Percentiles rank a stretch among this genome's conserved stretches.
Evolutionary conservation across 2,113 vertebrate species (phyloP).

Genomic region (Neotragus pygmaeus): DNA sequence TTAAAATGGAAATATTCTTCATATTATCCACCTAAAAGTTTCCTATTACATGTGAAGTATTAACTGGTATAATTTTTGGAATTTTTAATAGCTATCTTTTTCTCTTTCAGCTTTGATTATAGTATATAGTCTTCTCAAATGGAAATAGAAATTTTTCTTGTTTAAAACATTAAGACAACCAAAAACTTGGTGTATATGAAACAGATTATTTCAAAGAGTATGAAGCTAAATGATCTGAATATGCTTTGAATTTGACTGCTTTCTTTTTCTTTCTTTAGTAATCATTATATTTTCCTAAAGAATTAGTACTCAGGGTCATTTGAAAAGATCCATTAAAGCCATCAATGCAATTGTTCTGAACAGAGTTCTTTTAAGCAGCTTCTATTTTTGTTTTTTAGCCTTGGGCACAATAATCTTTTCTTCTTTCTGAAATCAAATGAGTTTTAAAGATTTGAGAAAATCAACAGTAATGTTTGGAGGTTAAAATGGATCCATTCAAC

Average conservation of each 20-base stretch:
- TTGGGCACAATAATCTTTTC: constrained; percentile 43
- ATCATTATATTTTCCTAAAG: constrained; percentile 88
- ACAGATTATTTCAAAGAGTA: neutral
- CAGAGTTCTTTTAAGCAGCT: constrained; percentile 87
- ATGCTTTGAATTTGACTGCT: constrained; percentile 59
- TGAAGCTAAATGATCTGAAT: neutral
- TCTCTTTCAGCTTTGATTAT: neutral
- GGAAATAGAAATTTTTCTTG: neutral
- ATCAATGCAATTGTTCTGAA: constrained; percentile 53
- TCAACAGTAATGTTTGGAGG: neutral
- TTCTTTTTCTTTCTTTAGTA: constrained; percentile 86
- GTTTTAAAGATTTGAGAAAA: neutral
- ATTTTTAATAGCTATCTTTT: neutral
- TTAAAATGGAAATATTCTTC: neutral
- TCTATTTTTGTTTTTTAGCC: constrained; percentile 52
- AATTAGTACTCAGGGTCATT: constrained; percentile 86
- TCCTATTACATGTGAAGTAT: neutral
- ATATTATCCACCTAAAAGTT: neutral
- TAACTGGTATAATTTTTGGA: neutral
- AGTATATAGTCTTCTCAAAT: neutral
- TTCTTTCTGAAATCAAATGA: neutral
- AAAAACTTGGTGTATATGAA: neutral
- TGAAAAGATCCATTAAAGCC: constrained; percentile 86
- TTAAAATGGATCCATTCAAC: neutral
- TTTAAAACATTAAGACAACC: neutral